A percentile compares a stretch with the other conserved stretches of the same genome.
phyloP scores from a whole-genome alignment of 2,888 invertebrate genomes.

The Cephus pygmeus region DNA sequence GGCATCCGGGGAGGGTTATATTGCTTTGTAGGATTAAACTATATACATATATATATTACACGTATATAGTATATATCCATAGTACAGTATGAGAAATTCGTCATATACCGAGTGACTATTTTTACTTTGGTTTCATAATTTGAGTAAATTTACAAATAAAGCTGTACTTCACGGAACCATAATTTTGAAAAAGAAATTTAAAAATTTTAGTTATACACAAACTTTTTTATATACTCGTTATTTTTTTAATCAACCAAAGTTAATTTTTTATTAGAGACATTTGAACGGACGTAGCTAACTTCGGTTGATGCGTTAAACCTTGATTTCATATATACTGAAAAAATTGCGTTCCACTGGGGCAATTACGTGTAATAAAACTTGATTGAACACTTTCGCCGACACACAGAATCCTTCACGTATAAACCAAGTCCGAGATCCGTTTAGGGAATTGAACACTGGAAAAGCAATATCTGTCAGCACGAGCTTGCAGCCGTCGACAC shows the following conservation, averaged over 20 bases:
- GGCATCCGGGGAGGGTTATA: conserved; percentile 29
- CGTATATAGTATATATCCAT: not conserved
- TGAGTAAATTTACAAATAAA: not conserved
- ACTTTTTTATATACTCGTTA: not conserved
- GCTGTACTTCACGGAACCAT: not conserved
- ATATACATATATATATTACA: not conserved
- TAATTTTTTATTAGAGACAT: not conserved
- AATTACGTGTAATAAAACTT: not conserved
- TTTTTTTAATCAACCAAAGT: not conserved
- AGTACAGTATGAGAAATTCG: not conserved
- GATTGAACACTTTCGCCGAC: not conserved
- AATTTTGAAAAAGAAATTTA: not conserved
- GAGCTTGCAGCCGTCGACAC: conserved; percentile 22
- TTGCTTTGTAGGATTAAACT: conserved; percentile 36
- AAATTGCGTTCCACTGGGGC: not conserved
- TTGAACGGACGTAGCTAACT: not conserved
- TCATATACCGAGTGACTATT: not conserved
- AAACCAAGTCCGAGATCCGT: not conserved
- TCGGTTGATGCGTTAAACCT: not conserved
- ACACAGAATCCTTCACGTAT: not conserved
- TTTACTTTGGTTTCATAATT: not conserved
- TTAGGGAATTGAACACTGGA: conserved; percentile 8
- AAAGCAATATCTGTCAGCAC: conserved; percentile 36
- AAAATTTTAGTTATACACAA: not conserved
- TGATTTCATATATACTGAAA: not conserved